Evolutionary conservation across 2,797 vertebrate species (phyloP).

Genomic region (Hybognathus amarus): DNA sequence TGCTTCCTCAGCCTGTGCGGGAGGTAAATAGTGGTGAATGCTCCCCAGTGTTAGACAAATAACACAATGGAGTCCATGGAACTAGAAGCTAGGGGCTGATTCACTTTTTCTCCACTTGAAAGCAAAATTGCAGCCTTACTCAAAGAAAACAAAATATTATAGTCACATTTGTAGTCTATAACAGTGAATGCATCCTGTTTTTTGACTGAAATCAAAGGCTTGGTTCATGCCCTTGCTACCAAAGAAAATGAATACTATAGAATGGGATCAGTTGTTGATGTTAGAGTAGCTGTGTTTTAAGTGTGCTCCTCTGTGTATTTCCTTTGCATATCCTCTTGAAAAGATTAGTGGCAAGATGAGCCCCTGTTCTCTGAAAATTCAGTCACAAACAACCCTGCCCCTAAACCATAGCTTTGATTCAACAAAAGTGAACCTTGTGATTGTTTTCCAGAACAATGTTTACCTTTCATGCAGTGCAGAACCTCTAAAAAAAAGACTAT

Average conservation of each 20-base stretch:
- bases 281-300: constrained; percentile 31
- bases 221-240: constrained; percentile 39
- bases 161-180: constrained; percentile 43
- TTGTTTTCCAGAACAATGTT: neutral
- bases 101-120: constrained; percentile 63
- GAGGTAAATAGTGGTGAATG: constrained; percentile 76
- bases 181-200: constrained; percentile 28
- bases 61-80: constrained; percentile 71
- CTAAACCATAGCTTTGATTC: neutral
- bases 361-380: neutral
- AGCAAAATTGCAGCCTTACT: constrained; percentile 63
- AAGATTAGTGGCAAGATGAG: neutral
- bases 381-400: neutral
- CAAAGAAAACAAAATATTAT: constrained; percentile 50
- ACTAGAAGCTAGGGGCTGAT: constrained; percentile 64
- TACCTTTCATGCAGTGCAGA: neutral
- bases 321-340: constrained; percentile 2
- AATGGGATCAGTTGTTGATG: constrained; percentile 43
- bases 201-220: constrained; percentile 55
- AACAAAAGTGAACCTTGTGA: neutral
- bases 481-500: neutral
- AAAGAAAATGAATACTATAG: constrained; percentile 30
- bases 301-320: neutral
- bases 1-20: constrained; percentile 67
- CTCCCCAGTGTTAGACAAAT: constrained; percentile 65